These are phyloP conservation scores for Actenoides lindsayi DNA, from an alignment of 2,113 vertebrate species.

Conservation along the genomic window DNA sequence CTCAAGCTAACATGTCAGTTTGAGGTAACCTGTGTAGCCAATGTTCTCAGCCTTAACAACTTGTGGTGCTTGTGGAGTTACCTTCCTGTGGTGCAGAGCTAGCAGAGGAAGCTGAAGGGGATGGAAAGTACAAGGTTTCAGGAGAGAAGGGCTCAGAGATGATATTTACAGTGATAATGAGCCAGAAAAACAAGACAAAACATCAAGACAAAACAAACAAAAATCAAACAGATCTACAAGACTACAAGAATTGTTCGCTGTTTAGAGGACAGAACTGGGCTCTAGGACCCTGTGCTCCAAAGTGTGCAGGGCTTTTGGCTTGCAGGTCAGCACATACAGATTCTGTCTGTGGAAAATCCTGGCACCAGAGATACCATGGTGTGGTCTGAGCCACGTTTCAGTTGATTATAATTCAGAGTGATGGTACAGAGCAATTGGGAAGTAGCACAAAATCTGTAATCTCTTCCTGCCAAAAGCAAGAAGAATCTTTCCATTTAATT, in stretches of 20 bases:
- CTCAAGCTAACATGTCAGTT: neutral
- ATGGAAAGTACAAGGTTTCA: neutral
- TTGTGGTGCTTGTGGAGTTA: too few relatives aligned
- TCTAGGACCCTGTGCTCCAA: neutral
- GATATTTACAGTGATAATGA: neutral
- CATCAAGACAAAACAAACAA: neutral
- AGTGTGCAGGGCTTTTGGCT: neutral
- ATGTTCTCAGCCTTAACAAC: neutral
- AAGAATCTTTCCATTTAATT: neutral
- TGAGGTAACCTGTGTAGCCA: neutral
- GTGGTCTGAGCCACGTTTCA: neutral
- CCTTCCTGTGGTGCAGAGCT: neutral
- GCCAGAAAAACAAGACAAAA: neutral
- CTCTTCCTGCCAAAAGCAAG: constrained; percentile 13
- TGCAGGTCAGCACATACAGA: neutral
- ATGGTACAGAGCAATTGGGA: neutral
- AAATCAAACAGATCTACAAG: neutral
- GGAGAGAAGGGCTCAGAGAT: neutral
- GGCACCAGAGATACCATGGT: neutral
- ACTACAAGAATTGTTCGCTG: neutral
- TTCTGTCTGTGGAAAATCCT: neutral
- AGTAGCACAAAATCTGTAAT: neutral
- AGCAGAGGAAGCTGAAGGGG: neutral
- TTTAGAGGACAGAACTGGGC: neutral
- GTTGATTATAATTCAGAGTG: neutral